Evolutionary conservation across 1,140 invertebrate species (phyloP).

Genomic region (Monomorium pharaonis): DNA sequence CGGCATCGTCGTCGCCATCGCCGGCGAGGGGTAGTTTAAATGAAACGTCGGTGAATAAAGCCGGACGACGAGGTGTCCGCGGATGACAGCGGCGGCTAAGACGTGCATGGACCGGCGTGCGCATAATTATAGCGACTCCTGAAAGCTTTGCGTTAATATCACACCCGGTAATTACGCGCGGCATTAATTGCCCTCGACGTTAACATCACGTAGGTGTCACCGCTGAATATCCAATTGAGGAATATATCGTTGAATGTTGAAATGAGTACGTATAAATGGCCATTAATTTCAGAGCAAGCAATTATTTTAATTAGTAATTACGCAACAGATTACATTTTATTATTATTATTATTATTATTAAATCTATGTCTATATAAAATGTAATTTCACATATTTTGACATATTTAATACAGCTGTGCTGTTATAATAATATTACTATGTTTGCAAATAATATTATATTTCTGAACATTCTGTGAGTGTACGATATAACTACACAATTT

Average conservation of each 20-base stretch:
- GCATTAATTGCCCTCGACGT: slow-evolving; percentile 54
- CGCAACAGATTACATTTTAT: background rate
- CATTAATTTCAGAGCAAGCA: background rate
- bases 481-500: background rate
- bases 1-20: background rate
- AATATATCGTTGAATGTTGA: slow-evolving; percentile 39
- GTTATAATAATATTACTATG: background rate
- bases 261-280: background rate
- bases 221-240: background rate
- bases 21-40: slow-evolving; percentile 62
- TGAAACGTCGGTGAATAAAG: slow-evolving; percentile 49
- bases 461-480: background rate
- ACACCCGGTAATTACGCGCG: slow-evolving; percentile 45
- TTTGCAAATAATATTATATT: background rate
- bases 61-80: slow-evolving; percentile 25
- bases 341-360: background rate
- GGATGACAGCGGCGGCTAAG: slow-evolving; percentile 37
- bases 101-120: slow-evolving; percentile 33
- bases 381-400: background rate
- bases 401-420: background rate
- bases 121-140: slow-evolving; percentile 60
- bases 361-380: background rate
- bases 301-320: background rate
- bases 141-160: slow-evolving; percentile 67
- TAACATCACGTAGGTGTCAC: slow-evolving; percentile 41